Conservation (phyloP, 2,113 vertebrate genomes). For the Gambusia affinis region DNA sequence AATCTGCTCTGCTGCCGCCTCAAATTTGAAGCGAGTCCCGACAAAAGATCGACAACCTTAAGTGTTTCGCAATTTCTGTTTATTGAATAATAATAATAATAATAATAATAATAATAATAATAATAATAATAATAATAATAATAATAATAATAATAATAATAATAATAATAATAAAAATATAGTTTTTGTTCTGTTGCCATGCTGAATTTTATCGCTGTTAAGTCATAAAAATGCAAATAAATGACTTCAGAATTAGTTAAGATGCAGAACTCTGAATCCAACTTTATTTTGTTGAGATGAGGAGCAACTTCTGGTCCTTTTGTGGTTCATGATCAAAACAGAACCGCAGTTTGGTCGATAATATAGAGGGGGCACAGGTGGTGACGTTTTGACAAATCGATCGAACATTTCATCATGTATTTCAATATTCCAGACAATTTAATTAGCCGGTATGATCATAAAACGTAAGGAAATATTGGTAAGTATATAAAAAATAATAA, state of each 20-base stretch:
- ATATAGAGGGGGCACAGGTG: background rate
- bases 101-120: too few species aligned
- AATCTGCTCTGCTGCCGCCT: constrained; percentile 52
- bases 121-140: too few species aligned
- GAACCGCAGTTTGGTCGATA: background rate
- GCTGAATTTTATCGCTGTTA: background rate
- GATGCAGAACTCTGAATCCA: background rate
- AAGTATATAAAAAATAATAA: background rate
- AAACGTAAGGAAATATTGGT: background rate
- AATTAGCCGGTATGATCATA: background rate
- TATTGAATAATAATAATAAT: too few species aligned
- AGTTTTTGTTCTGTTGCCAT: background rate
- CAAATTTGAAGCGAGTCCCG: constrained; percentile 68
- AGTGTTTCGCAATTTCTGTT: constrained; percentile 51
- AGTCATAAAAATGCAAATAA: background rate
- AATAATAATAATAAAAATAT: too few species aligned
- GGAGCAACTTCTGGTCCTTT: background rate
- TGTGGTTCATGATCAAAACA: background rate
- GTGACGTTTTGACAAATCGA: background rate
- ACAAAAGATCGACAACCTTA: constrained; percentile 43
- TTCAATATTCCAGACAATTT: background rate
- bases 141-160: too few species aligned
- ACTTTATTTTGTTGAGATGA: background rate
- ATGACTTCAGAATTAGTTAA: background rate
- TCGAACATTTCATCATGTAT: background rate